Base-by-base conservation (phyloP, 1,140 invertebrate genomes). In the Helicoverpa zea region DNA sequence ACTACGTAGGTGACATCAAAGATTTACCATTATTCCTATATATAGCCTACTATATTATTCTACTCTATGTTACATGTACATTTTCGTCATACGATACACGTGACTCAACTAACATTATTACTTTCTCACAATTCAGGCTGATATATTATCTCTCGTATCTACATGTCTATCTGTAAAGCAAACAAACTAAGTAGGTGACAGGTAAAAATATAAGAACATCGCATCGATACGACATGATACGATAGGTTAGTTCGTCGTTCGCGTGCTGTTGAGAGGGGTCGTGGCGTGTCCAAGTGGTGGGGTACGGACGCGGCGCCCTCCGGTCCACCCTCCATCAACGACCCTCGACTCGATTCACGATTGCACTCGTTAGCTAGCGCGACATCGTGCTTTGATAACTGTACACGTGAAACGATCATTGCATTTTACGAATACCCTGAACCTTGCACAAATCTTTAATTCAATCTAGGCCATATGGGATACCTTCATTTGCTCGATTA, bases 221-320 rank as follows among this genome's bases (percentile, higher is more conserved):
- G 54, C 23, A 58, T 58, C 70, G 52, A 56, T 52, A 35, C 18
- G 63, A 58, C 18, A 58, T 43, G 64, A 68, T 74, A 74, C 23
- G 43, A 23, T 11, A 23, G 51, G 30, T 77, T 68, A 43, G 56
- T 77, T 58, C 79, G 68, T 74, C 61, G 64, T 77, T 85, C 82
- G 86, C 81, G 82, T 85, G 81, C 72, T 74, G 82, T 87, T 72
- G 78, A 90, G 84, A 88, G 87, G 83, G 83, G 81, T 81, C 75
- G 84, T 90, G 86, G 83, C 92, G 91, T 93, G 92, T 86, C 87
- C 86, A 92, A 93, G 92, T 91, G 90, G 84, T 78, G 85, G 88
- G 85, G 84, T 47, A 66, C 51, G 51, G 59, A n/a, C 58, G 49
- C 83, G 83, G 79, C 74, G 68, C 72, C 86, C 81, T 85, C 83